phyloP scores from a whole-genome alignment of 2,113 vertebrate genomes.

The Clupea harengus region DNA sequence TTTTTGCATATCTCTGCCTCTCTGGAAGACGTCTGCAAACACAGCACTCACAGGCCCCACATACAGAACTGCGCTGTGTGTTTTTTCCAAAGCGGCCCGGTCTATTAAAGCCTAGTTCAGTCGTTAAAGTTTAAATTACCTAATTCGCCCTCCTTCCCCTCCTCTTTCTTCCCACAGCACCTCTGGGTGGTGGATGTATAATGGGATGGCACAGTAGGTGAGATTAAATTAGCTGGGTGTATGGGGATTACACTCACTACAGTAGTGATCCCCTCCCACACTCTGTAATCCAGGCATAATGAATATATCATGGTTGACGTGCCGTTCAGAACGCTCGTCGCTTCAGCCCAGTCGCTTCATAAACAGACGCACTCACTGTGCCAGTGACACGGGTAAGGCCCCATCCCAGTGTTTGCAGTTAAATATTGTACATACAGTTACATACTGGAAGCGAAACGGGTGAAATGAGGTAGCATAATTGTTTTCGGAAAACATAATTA shows the following conservation, averaged over 20 bases:
- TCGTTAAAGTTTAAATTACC: background rate
- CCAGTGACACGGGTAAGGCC: background rate
- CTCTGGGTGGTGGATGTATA: constrained; percentile 62
- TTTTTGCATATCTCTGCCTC: background rate
- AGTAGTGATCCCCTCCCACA: constrained; percentile 68
- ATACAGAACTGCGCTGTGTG: background rate
- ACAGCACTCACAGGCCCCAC: background rate
- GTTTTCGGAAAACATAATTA: background rate
- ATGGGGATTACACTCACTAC: constrained; percentile 72
- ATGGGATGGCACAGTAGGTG: constrained; percentile 73
- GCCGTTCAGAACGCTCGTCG: constrained; percentile 36
- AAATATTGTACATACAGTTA: background rate
- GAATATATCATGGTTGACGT: constrained; percentile 71
- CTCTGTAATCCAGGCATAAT: constrained; percentile 73
- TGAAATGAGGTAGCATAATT: background rate
- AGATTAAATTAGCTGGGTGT: constrained; percentile 74
- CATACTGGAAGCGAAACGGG: background rate
- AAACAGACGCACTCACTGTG: background rate
- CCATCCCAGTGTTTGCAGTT: background rate
- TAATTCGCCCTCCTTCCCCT: background rate
- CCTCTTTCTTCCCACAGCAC: background rate
- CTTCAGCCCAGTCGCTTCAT: background rate
- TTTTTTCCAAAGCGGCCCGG: background rate
- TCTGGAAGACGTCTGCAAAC: constrained; percentile 28
- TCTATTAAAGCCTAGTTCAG: background rate